Percentiles rank a stretch among this genome's conserved stretches.
phyloP scores from a whole-genome alignment of 2,888 invertebrate species.

The Napeogenes sylphis region DNA sequence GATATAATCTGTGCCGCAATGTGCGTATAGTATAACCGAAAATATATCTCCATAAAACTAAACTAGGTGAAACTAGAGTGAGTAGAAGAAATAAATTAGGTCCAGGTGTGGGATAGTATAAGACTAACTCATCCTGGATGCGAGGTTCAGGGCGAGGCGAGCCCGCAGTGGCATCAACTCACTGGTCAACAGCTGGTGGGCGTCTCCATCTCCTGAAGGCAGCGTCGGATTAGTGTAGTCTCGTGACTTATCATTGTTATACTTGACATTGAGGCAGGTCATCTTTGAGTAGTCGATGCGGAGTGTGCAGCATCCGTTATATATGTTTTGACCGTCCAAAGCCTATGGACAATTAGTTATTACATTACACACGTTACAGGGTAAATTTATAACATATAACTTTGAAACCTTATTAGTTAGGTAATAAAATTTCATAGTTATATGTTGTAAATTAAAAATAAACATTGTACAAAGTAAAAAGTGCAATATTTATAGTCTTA shows the following conservation, averaged over 20 bases:
- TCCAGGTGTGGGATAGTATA: slow-evolving; percentile 69
- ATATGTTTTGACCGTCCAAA: slow-evolving; percentile 98
- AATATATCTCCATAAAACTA: neutral
- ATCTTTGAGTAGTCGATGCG: slow-evolving; percentile 99
- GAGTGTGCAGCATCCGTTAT: slow-evolving; percentile 99
- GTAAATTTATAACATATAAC: neutral
- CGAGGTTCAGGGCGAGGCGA: slow-evolving; percentile 73
- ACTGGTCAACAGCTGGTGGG: slow-evolving; percentile 80
- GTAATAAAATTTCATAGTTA: too few species aligned
- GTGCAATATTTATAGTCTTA: too few species aligned
- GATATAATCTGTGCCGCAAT: slow-evolving; percentile 1
- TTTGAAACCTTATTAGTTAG: neutral
- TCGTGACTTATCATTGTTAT: slow-evolving; percentile 99
- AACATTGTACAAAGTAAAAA: too few species aligned
- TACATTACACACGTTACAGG: neutral
- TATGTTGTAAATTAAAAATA: too few species aligned
- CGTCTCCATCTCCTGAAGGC: slow-evolving; percentile 92
- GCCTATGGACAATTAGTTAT: slow-evolving; percentile 76
- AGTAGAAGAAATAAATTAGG: slow-evolving; percentile 48
- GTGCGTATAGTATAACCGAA: neutral
- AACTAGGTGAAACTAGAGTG: slow-evolving; percentile 24
- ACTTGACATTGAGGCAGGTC: slow-evolving; percentile 98
- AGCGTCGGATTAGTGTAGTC: slow-evolving; percentile 99
- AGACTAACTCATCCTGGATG: slow-evolving; percentile 81
- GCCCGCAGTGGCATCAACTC: slow-evolving; percentile 80